Base-by-base conservation (phyloP, 1,140 invertebrate species). In the Octopus sinensis region DNA sequence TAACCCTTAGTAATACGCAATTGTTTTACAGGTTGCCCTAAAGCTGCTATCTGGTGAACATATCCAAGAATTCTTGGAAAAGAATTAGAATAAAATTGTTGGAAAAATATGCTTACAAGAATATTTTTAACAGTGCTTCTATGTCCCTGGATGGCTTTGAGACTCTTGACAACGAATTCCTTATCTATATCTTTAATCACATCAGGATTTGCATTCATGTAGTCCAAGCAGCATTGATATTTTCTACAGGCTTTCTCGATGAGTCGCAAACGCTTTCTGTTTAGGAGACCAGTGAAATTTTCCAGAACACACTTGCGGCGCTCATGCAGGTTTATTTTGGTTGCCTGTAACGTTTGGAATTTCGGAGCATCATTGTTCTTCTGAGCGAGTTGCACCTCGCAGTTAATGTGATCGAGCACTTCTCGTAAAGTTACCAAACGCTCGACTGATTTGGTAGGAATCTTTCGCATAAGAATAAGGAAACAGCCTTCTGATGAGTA, bases 91-190 rank as follows among this genome's bases (percentile, higher is more conserved):
- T 43, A 43, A 43, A 43, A 43, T 43, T 43, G 30, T 43, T 43
- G 30, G 30, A 12, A 68, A 68, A n/a, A 12, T n/a, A 12, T 43
- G 52, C 76, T 77, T 53, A 77, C 76, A n/a, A 77, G 76, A 77
- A 77, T 43, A 6, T 77, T 77, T 53, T 77, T 77, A n/a, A 43
- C 43, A 4, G 52, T 43, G 43, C 30, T 77, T n/a, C 23, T 77
- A 17, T 77, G 76, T 43, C 43, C 76, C 51, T 77, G 30, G 17
- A 77, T 77, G 30, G 76, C 76, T 43, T 77, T 77, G 23, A 53
- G 23, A 51, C 23, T 77, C 17, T 77, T 77, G 17, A 77, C 76
- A 17, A 77, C 52, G 43, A 77, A 77, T 51, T 77, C 76, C 52
- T 51, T 53, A 51, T 77, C 52, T 6, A 77, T 7, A n/a, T 76